Base-by-base conservation (phyloP, 1,140 invertebrate genomes). In the Caenorhabditis remanei region DNA sequence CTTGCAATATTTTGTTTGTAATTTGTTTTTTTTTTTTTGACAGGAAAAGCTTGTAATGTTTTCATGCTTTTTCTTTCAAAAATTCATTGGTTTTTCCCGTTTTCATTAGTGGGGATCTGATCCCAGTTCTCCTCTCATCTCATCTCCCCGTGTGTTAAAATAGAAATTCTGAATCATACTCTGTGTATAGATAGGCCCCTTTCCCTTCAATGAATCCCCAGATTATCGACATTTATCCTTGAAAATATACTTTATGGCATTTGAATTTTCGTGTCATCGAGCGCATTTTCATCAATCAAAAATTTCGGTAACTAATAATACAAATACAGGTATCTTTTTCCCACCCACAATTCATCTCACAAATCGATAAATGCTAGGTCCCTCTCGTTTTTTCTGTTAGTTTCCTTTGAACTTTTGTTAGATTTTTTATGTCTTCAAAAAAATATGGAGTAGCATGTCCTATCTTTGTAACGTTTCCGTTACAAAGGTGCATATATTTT, bases 91-190 rank as follows among this genome's bases (percentile, higher is more conserved):
- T 53, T 53, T 53, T 53, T 53, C 50, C 16, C 16, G 50, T 53
- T 16, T 50, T 16, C 16, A 32, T 32, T 32, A 32, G 32, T 16
- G 50, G 50, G 50, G 50, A 53, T 53, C 50, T 6, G 21, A 50
- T 71, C 43, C 43, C 40, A 16, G 11, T 21, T 46, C 13, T 43
- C 19, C 41, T 71, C 43, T 41, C 16, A 32, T 41, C 24, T 19
- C 65, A 19, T 40, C n/a, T 71, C 46, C 71, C 71, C 46, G 71
- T 79, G 71, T 79, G 71, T 46, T 79, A 79, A 63, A 63, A n/a
- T 79, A 79, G 71, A 50, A 48, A 50, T 79, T 21, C 40, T 46
- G 71, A 79, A 79, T 24, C 46, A 75, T 50, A 24, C 24, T 63
- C 61, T 63, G 21, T 63, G 61, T 63, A 41, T 79, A 79, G 71